Base-by-base conservation (phyloP, 2,113 vertebrate genomes). In the Alethe diademata region DNA sequence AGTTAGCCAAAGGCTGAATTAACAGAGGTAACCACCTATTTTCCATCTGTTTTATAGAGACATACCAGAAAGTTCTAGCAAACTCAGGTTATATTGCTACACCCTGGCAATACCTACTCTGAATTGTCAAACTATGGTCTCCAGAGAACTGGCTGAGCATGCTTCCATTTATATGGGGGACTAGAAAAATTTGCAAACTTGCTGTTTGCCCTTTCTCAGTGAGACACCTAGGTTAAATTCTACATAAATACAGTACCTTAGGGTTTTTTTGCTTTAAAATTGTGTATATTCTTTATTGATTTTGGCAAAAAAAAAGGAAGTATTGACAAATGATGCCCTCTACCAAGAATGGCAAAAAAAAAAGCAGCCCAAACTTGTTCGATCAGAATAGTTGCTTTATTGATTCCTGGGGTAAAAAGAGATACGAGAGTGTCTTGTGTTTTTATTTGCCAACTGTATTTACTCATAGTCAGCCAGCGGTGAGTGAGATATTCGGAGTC, bases 391-490 rank as follows among this genome's bases (percentile, higher is more conserved):
- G 48, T 9, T 88, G 50, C 29, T 89, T 58, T 50, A 65, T 2
- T 89, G 50, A 74, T 19, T 69, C 17, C 19, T 51, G 4, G 19
- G 4, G 22, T 64, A 85, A 75, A 78, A 62, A 48, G 56, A 9
- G 0, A 22, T 0, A 43, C 0, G 11, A 69, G 26, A 90, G 8
- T 23, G 28, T 36, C 38, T 22, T 51, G 35, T 50, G 26, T 5
- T 92, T 84, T 57, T 65, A 26, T 73, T 33, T 72, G 28, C 75
- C 57, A 51, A n/a, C 45, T 12, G 0, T 20, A 62, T 57, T 80
- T 80, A 78, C 8, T 76, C 54, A 70, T 36, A 73, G 60, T 78
- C 81, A 85, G 73, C 38, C 31, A 82, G 48, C 17, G 67, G 12
- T 33, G 51, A 74, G 45, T 56, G n/a, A 88, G 35, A 67, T 47